Evolutionary conservation across 2,888 invertebrate genomes (phyloP).

Genomic region (Trachelus iudaicus): DNA sequence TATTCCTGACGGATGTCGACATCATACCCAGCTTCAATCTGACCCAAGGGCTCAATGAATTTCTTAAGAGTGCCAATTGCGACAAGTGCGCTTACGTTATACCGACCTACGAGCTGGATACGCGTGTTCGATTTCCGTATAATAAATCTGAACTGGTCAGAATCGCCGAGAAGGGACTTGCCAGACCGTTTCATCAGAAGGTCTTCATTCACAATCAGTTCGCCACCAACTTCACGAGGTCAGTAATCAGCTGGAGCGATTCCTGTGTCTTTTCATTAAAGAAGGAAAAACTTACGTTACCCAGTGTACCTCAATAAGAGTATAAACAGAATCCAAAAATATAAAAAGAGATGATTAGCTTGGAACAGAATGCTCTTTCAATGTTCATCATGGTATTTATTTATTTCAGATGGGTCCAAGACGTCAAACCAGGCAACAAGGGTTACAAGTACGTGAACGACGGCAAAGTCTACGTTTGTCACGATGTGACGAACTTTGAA

Average conservation of each 20-base stretch:
- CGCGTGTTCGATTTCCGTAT: slow-evolving; percentile 81
- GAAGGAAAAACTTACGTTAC: too few relatives aligned
- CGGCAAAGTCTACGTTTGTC: slow-evolving; percentile 78
- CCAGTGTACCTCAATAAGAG: too few relatives aligned
- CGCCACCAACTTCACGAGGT: slow-evolving; percentile 91
- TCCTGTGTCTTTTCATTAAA: too few relatives aligned
- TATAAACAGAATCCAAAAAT: rapidly evolving
- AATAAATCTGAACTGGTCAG: slow-evolving; percentile 83
- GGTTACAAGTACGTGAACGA: slow-evolving; percentile 71
- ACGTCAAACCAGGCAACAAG: slow-evolving; percentile 60
- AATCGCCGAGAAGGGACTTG: slow-evolving; percentile 81
- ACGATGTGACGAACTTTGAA: slow-evolving; percentile 81
- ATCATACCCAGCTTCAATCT: slow-evolving; percentile 84
- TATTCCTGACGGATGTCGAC: slow-evolving; percentile 89
- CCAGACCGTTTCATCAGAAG: slow-evolving; percentile 90
- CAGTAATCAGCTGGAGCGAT: slow-evolving; percentile 44
- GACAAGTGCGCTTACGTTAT: slow-evolving; percentile 87
- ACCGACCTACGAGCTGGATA: slow-evolving; percentile 89
- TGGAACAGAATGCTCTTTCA: background rate
- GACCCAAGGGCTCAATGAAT: slow-evolving; percentile 77
- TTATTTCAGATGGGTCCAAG: slow-evolving; percentile 57
- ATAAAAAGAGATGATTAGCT: background rate
- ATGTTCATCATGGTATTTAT: background rate
- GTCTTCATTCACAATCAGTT: slow-evolving; percentile 93
- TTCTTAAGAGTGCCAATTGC: slow-evolving; percentile 72